Percentiles rank a stretch among this genome's conserved stretches.
Evolutionary conservation across 2,888 invertebrate species (phyloP).

Genomic region (Siphlonurus alternatus): DNA sequence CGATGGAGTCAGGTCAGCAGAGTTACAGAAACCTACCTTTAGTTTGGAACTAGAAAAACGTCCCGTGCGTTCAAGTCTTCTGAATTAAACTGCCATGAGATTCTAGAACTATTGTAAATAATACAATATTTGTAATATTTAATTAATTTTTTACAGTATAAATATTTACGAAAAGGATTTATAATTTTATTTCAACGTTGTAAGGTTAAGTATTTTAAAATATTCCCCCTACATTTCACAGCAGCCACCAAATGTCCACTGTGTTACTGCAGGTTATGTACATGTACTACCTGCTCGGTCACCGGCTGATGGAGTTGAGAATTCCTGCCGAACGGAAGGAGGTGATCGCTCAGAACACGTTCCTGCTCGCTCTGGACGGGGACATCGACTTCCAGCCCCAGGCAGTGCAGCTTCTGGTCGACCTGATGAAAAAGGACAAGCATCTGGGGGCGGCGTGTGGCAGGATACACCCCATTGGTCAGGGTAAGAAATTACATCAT

Average conservation of each 20-base stretch:
- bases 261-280: constrained; percentile 74
- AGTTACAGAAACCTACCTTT: too few species aligned
- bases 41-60: too few species aligned
- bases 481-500: constrained; percentile 37
- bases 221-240: too few species aligned
- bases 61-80: too few species aligned
- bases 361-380: constrained; percentile 84
- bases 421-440: constrained; percentile 96
- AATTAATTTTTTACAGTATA: too few species aligned
- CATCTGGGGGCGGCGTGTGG: constrained; percentile 96
- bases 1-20: constrained; percentile 84
- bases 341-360: constrained; percentile 91
- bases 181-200: too few species aligned
- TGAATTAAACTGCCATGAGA: too few species aligned
- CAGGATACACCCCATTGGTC: constrained; percentile 93
- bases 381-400: constrained; percentile 96
- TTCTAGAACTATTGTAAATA: too few species aligned
- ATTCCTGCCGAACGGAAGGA: constrained; percentile 88
- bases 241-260: background rate
- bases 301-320: constrained; percentile 84
- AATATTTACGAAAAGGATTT: too few species aligned
- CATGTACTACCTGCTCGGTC: constrained; percentile 97
- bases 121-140: too few species aligned
- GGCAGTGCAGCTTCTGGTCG: constrained; percentile 83
- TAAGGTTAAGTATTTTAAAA: too few species aligned